Conservation (phyloP, 2,797 vertebrate species). For the Esox lucius region DNA sequence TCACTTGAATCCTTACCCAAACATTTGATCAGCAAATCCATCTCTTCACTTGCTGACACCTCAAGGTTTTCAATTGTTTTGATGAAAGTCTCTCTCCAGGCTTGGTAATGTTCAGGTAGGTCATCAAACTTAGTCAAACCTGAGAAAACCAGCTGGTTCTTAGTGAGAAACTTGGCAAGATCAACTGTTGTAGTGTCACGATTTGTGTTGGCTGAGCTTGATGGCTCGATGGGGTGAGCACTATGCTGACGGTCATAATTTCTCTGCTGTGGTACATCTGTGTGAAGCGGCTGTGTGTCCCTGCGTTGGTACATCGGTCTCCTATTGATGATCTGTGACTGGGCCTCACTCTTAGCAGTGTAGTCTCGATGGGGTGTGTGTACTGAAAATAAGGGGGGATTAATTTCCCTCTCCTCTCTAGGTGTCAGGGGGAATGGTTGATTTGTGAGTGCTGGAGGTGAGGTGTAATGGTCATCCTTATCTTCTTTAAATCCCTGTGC, state of each 20-base stretch:
- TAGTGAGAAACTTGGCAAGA: background rate
- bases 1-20: background rate
- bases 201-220: too few species aligned
- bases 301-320: too few species aligned
- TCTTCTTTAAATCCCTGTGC: background rate
- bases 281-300: too few species aligned
- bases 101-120: background rate
- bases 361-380: too few species aligned
- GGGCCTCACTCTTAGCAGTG: too few species aligned
- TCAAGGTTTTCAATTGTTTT: background rate
- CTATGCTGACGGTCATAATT: background rate
- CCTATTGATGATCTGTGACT: too few species aligned
- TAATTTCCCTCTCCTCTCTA: too few species aligned
- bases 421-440: background rate
- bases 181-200: too few species aligned
- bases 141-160: background rate
- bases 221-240: background rate
- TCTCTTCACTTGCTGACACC: background rate
- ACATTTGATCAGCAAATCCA: too few species aligned
- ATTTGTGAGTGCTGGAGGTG: background rate
- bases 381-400: too few species aligned
- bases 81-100: too few species aligned
- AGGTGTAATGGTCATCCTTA: background rate
- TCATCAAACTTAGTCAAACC: conserved; percentile 9
- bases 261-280: too few species aligned